A percentile compares a stretch with the other conserved stretches of the same genome.
Conservation (phyloP, 2,113 vertebrate species). For the Regulus satrapa region DNA sequence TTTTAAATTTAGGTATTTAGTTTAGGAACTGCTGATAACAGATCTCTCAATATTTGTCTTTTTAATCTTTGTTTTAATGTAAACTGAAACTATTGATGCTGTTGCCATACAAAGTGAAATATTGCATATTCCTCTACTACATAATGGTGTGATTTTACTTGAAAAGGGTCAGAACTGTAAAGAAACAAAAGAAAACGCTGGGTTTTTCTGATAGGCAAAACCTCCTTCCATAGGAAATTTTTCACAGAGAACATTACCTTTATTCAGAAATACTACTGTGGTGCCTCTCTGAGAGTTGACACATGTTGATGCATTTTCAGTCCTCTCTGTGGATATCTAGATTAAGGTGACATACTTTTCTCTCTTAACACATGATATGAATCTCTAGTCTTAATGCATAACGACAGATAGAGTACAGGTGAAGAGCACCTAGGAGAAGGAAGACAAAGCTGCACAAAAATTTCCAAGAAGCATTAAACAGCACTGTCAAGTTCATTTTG, state of each 20-base stretch:
- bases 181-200: background rate
- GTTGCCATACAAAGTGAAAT: background rate
- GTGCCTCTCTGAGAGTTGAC: background rate
- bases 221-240: background rate
- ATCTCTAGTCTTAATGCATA: background rate
- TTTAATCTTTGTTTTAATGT: background rate
- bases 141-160: background rate
- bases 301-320: background rate
- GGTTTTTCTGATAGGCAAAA: background rate
- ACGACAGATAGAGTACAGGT: background rate
- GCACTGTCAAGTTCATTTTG: background rate
- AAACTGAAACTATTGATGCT: background rate
- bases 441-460: background rate
- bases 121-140: background rate
- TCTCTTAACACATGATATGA: background rate
- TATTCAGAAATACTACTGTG: background rate
- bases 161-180: background rate
- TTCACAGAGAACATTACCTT: background rate
- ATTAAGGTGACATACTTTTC: background rate
- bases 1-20: too few species aligned
- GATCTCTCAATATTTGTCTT: background rate
- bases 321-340: background rate
- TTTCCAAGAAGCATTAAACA: background rate
- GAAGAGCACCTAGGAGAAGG: background rate
- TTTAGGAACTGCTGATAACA: background rate